Evolutionary conservation across 2,888 invertebrate genomes (phyloP), one percentile per base, ranked within the genome.

Genomic region (Amiota minor): DNA sequence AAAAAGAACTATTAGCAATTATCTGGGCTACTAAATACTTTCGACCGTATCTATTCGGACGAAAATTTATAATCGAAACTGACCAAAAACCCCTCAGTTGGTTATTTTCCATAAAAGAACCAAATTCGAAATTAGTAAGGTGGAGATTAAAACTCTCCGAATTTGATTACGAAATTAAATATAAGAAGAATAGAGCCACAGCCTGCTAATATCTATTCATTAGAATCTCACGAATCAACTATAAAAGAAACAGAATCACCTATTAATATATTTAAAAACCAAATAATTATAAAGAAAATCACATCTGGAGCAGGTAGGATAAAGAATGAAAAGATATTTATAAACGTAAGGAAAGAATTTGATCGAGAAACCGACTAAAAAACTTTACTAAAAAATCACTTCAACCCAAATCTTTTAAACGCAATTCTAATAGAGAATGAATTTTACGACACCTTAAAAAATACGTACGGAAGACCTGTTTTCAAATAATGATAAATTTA

Each of bases 151-250:
- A n/a, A n/a, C n/a, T n/a, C n/a, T n/a, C n/a, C n/a, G n/a, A 75
- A 73, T 75, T 64, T n/a, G 74, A 75, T 20, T 77, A 71, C 8
- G 74, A 77, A 9, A 74, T 74, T 2, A 71, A 70, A 35, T 74
- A 73, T 45, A 70, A 70, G 55, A 73, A 70, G 72, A 16, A 75
- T 75, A 50, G 49, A 74, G 14, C 56, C 23, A 9, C 50, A 72
- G 61, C 53, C 65, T 20, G 8, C 45, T 46, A 62, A 59, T 46
- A 72, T 70, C 18, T 59, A 74, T 47, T 53, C 16, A 35, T 47
- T 47, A 10, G 74, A 74, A 72, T 45, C 53, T 3, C 45, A 9
- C 70, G 35, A 45, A 72, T 53, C 10, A 59, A 71, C 47, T 3
- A 59, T 71, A 18, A 72, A 61, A 49, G 71, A 70, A 71, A 72